Percentiles rank a stretch among this genome's conserved stretches.
These are phyloP conservation scores for Synanceia verrucosa DNA, from an alignment of 2,797 vertebrate species.

Conservation along the genomic window DNA sequence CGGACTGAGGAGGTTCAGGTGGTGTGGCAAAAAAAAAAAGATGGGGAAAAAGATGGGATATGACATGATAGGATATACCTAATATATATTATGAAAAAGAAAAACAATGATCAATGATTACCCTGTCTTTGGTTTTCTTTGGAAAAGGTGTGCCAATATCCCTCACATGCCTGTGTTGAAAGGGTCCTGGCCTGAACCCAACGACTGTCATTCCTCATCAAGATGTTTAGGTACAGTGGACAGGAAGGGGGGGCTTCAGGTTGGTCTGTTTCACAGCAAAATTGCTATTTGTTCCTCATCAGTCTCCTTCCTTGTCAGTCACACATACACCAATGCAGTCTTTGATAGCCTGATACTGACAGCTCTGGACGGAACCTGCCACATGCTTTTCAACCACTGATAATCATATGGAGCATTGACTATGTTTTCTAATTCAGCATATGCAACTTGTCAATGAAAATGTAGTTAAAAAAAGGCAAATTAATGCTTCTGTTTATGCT, in stretches of 20 bases:
- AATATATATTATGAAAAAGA: constrained; percentile 43
- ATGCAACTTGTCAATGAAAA: background rate
- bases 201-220: constrained; percentile 63
- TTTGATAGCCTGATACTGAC: background rate
- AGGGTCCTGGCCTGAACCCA: constrained; percentile 44
- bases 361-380: background rate
- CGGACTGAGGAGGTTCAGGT: constrained; percentile 59
- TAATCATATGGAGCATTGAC: background rate
- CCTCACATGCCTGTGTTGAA: constrained; percentile 43
- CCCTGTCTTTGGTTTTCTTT: constrained; percentile 24
- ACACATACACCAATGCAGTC: constrained; percentile 12
- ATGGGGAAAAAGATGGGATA: constrained; percentile 15
- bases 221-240: constrained; percentile 26
- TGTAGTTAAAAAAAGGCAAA: background rate
- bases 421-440: background rate
- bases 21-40: constrained; percentile 9
- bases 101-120: constrained; percentile 50
- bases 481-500: background rate
- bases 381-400: background rate
- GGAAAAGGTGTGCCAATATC: constrained; percentile 37
- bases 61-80: constrained; percentile 31
- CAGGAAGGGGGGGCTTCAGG: constrained; percentile 17
- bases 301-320: constrained; percentile 43
- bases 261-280: constrained; percentile 59
- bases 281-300: constrained; percentile 67